A percentile compares a stretch with the other conserved stretches of the same genome.
Evolutionary conservation across 2,888 invertebrate genomes (phyloP).

Genomic region (Campoplex nolae): DNA sequence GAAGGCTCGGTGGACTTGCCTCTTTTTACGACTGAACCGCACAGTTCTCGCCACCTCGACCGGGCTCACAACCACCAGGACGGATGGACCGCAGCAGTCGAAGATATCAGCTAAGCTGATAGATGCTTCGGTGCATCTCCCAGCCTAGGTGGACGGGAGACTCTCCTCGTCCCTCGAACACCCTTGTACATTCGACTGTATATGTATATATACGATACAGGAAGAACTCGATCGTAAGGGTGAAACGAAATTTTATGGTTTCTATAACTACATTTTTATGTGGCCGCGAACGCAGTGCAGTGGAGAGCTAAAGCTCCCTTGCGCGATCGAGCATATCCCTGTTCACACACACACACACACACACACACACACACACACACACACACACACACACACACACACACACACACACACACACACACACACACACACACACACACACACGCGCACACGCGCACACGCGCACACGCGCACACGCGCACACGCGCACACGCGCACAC

Average conservation of each 20-base stretch:
- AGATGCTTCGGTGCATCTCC: too few species aligned
- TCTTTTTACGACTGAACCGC: constrained; percentile 12
- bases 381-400: neutral
- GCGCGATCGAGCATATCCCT: neutral
- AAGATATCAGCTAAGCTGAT: constrained; percentile 19
- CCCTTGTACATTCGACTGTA: constrained; percentile 4
- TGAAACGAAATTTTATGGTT: constrained; percentile 66
- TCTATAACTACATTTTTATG: constrained; percentile 70
- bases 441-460: too few species aligned
- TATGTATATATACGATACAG: neutral
- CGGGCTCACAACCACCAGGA: constrained; percentile 15
- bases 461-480: too few species aligned
- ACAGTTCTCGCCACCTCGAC: neutral
- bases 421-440: neutral
- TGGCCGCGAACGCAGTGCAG: constrained; percentile 43
- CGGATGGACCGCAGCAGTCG: constrained; percentile 41
- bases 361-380: too few species aligned
- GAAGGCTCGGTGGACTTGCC: neutral
- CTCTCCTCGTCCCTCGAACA: too few species aligned
- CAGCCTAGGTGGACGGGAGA: too few species aligned
- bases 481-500: neutral
- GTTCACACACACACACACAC: neutral
- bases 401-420: neutral
- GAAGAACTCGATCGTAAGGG: constrained; percentile 37
- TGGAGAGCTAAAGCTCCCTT: constrained; percentile 41